Percentiles rank a stretch among this genome's conserved stretches.
Conservation (phyloP, 2,113 vertebrate genomes). For the Nannospalax galili region DNA sequence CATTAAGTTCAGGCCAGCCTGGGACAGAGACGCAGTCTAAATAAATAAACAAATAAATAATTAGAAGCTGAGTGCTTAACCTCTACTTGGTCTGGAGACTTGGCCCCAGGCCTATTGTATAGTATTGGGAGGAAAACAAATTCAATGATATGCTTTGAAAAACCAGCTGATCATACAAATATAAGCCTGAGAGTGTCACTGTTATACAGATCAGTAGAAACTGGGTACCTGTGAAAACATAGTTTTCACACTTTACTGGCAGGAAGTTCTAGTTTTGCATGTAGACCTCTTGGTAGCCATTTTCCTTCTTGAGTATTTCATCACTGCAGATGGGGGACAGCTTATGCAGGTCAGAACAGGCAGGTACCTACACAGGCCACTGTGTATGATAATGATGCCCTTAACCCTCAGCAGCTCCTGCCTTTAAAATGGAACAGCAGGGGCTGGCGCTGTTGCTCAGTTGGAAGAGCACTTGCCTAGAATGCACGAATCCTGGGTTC, state of each 20-base stretch:
- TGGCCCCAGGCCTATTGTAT: neutral
- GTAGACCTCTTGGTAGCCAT: neutral
- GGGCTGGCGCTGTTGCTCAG: neutral
- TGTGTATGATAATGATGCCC: too few species aligned
- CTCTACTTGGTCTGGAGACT: neutral
- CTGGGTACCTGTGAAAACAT: neutral
- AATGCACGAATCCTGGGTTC: neutral
- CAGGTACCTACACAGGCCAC: fast-evolving
- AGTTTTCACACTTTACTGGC: neutral
- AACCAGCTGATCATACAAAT: neutral
- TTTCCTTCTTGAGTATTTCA: neutral
- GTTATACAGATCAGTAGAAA: neutral
- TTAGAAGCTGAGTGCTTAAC: neutral
- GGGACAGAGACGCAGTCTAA: neutral
- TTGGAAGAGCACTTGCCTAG: neutral
- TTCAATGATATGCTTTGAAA: neutral
- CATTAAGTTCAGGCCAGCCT: neutral
- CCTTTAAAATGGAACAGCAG: neutral
- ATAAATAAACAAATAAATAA: neutral
- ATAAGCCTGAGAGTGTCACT: neutral
- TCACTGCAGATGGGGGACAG: neutral
- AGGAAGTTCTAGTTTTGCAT: neutral
- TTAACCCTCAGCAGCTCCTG: too few species aligned
- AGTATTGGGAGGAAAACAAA: neutral
- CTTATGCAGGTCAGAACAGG: neutral